Base-by-base conservation (phyloP, 2,888 invertebrate genomes). In the Drosophila demipolita region DNA sequence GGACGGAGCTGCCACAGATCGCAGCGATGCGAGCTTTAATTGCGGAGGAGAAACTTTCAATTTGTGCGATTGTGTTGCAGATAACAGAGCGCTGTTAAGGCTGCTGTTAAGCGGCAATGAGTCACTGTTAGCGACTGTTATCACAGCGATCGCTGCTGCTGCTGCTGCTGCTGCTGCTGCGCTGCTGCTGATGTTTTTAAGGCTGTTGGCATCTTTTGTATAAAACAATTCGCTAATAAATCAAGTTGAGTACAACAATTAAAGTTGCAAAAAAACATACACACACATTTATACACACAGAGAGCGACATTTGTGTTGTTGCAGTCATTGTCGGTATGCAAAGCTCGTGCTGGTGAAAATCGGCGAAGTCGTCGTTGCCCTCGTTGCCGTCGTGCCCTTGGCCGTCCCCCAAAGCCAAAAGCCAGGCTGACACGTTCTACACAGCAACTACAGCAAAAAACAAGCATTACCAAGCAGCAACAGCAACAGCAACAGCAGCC, bases 171-270 rank as follows among this genome's bases (percentile, higher is more conserved):
- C 53, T 62, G 77, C 53, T 68, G 63, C 23, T 48, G 36, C 33
- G 65, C 49, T 78, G 67, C 26, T 64, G 59, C 6, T 63, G 74
- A 33, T 73, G 53, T 55, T 63, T 57, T 61, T 66, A 66, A 77
- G 80, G 80, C 82, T 80, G 80, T 87, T 83, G 82, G 80, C 72
- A 87, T 87, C 75, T 86, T 83, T 67, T 73, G 65, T 73, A 61
- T 74, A 88, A 87, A 85, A 86, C 87, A 87, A 87, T 87, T 90
- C 90, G 78, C 89, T 86, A 88, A 87, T 87, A 87, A 87, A 88
- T 89, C 89, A 88, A 90, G 78, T 66, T 72, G 77, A 74, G 84
- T 86, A 89, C 90, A 83, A 90, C 90, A 90, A 90, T 90, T 90
- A 89, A 89, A 89, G 89, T 83, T 83, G 89, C 90, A 90, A 89